Conservation (phyloP, 35 echinoderm and acorn worm genomes). For the Stichopus chloronotus region DNA sequence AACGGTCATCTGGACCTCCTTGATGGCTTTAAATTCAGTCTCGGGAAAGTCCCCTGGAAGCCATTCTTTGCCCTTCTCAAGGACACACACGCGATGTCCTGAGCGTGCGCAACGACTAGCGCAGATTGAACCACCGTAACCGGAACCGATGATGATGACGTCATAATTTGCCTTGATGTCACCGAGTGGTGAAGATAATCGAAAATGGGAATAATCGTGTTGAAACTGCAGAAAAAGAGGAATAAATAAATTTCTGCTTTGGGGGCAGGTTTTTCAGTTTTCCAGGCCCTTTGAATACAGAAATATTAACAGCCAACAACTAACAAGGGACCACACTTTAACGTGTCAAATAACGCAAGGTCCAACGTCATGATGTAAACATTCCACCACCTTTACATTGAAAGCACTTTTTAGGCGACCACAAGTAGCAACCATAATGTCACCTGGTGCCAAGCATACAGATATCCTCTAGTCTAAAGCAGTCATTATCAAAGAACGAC, state of each 20-base stretch:
- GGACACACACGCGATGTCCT: slow-evolving; percentile 70
- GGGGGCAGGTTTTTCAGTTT: too few relatives aligned
- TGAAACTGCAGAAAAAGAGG: slow-evolving; percentile 20
- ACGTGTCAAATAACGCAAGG: too few relatives aligned
- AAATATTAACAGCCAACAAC: too few relatives aligned
- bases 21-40: slow-evolving; percentile 62
- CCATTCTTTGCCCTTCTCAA: slow-evolving; percentile 82
- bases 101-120: slow-evolving; percentile 70
- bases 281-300: too few relatives aligned
- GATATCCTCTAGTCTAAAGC: too few relatives aligned
- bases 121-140: slow-evolving; percentile 67
- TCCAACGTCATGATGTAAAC: too few relatives aligned
- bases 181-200: slow-evolving; percentile 62
- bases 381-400: too few relatives aligned
- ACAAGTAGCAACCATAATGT: too few relatives aligned
- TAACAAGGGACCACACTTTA: too few relatives aligned
- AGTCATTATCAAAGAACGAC: too few relatives aligned
- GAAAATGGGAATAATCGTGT: slow-evolving; percentile 64
- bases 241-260: not conserved
- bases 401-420: too few relatives aligned
- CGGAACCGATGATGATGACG: slow-evolving; percentile 74
- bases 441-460: too few relatives aligned
- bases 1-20: slow-evolving; percentile 69
- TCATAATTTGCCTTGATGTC: slow-evolving; percentile 68
- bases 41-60: slow-evolving; percentile 81